Evolutionary conservation across 2,888 invertebrate species (phyloP), one percentile per base, ranked within the genome.

Genomic region (Ophioninae sp.): DNA sequence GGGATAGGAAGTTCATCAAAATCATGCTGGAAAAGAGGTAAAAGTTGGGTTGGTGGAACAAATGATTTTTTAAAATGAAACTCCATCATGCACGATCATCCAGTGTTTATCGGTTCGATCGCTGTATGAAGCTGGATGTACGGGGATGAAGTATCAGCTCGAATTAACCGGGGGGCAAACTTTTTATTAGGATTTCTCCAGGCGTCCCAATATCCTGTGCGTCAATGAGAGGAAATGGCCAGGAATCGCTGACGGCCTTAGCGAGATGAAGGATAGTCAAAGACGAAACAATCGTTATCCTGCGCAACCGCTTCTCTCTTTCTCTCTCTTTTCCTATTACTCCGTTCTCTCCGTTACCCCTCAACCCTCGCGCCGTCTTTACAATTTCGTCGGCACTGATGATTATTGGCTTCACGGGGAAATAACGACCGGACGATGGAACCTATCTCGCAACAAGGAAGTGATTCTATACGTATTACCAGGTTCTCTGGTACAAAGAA

Each of bases 371-470:
- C 44, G 44, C 10, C 13, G 44, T 64, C 44, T 76, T 7, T 65
- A 62, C 67, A 70, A 62, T 70, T 68, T 75, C 64, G 41, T 72
- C 20, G 30, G 67, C 37, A 57, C 56, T 57, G 79, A 73, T 83
- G 83, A 83, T 83, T 83, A 83, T 79, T 83, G 76, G 72, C 56
- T 76, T 76, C 72, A 72, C 50, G 56, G 72, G 56, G 64, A 50
- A 75, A 79, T 83, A 72, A 72, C 79, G 79, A 80, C 83, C 76
- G 83, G 79, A 83, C 76, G 83, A 83, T 79, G 76, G 68, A 83
- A 79, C 68, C 79, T 65, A 65, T 65, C 62, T 65, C 74, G 73
- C 78, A 83, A 83, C 81, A 64, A 83, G 83, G 83, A 83, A 83
- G 73, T 81, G 64, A 74, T 74, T 81, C 64, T 73, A 39, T 57